phyloP scores from a whole-genome alignment of 2,888 invertebrate genomes.

The Limenitis camilla region DNA sequence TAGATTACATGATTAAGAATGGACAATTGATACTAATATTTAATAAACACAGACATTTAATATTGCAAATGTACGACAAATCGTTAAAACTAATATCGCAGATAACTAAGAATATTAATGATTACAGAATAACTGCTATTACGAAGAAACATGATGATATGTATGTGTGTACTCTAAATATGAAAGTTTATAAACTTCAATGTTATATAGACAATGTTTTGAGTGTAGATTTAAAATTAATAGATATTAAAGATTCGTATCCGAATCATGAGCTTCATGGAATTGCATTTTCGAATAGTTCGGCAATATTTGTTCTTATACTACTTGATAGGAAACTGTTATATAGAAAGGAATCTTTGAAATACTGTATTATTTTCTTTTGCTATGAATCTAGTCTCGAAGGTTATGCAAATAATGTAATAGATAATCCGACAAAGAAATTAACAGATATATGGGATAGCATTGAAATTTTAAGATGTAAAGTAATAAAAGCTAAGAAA shows the following conservation, averaged over 20 bases:
- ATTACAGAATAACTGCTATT: conserved; percentile 47
- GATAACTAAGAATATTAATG: conserved; percentile 47
- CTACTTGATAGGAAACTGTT: conserved; percentile 41
- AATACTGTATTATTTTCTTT: conserved; percentile 43
- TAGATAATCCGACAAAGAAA: conserved; percentile 42
- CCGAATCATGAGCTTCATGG: conserved; percentile 40
- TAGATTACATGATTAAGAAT: conserved; percentile 32
- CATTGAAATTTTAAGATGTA: conserved; percentile 48
- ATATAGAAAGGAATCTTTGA: conserved; percentile 39
- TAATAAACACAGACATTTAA: conserved; percentile 55
- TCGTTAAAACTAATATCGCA: conserved; percentile 38
- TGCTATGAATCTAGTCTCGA: conserved; percentile 32
- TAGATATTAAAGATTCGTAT: conserved; percentile 40
- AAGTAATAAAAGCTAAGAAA: conserved; percentile 41
- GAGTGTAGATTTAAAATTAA: conserved; percentile 27
- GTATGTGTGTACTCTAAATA: conserved; percentile 44
- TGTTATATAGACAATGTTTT: conserved; percentile 28
- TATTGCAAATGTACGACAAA: conserved; percentile 40
- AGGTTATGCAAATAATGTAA: conserved; percentile 27
- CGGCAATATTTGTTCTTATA: conserved; percentile 37
- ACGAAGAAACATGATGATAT: conserved; percentile 29
- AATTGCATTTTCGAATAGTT: conserved; percentile 41
- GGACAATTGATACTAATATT: conserved; percentile 42
- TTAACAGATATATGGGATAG: conserved; percentile 51
- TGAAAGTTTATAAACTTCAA: conserved; percentile 41